Conservation (phyloP, 2,113 vertebrate species). For the Canis aureus region DNA sequence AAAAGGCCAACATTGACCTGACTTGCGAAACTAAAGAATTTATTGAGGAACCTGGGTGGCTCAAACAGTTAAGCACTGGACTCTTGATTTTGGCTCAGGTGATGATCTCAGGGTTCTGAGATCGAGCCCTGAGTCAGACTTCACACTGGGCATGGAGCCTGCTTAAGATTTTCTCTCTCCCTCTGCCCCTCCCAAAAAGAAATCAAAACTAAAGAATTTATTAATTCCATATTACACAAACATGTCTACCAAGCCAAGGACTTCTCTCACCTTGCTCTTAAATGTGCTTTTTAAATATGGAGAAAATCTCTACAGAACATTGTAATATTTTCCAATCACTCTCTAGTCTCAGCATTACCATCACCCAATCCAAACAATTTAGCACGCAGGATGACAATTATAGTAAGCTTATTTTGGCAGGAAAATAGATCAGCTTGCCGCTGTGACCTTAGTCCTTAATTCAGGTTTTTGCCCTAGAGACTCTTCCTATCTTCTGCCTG, state of each 20-base stretch:
- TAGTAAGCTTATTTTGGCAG: background rate
- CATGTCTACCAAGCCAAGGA: background rate
- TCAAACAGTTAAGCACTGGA: background rate
- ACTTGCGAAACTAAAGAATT: background rate
- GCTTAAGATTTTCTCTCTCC: background rate
- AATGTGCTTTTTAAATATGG: background rate
- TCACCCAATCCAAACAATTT: background rate
- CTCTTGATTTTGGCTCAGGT: background rate
- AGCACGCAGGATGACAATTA: background rate
- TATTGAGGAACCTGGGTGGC: background rate
- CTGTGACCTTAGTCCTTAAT: constrained; percentile 22
- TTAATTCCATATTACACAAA: background rate
- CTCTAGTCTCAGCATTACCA: background rate
- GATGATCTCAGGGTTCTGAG: background rate
- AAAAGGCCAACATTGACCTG: background rate
- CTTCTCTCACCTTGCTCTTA: background rate
- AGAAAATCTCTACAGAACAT: background rate
- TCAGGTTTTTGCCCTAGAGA: background rate
- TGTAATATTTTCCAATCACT: background rate
- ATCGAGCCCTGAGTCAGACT: background rate
- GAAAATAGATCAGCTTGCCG: background rate
- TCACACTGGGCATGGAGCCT: no score
- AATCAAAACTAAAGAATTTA: background rate
- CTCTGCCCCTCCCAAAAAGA: background rate
- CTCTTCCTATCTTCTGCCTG: background rate